phyloP scores from a whole-genome alignment of 2,797 vertebrate genomes.

The Centroberyx gerrardi region DNA sequence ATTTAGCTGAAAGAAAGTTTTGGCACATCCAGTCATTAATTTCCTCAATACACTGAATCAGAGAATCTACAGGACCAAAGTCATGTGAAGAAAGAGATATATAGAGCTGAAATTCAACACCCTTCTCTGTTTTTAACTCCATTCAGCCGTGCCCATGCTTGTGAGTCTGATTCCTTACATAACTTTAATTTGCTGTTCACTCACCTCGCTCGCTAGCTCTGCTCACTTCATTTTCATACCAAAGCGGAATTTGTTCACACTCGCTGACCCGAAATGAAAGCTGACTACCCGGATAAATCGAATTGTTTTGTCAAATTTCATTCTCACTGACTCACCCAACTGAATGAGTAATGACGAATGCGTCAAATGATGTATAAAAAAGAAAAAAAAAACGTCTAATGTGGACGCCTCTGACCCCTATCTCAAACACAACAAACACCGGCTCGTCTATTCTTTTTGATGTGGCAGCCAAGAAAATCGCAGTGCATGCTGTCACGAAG shows the following conservation, averaged over 20 bases:
- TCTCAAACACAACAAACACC: constrained; percentile 51
- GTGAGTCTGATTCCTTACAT: background rate
- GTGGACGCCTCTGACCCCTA: background rate
- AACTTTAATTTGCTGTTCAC: constrained; percentile 1
- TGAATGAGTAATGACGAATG: constrained; percentile 18
- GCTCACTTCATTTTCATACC: constrained; percentile 21
- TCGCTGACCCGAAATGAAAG: constrained; percentile 17
- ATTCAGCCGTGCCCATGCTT: background rate
- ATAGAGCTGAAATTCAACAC: too few relatives aligned
- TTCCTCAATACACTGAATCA: too few relatives aligned
- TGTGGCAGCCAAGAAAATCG: constrained; percentile 63
- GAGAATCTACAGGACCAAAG: too few relatives aligned
- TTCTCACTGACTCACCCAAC: constrained; percentile 1
- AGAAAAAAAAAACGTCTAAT: constrained; percentile 32
- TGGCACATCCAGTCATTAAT: too few relatives aligned
- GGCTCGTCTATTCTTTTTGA: constrained; percentile 39
- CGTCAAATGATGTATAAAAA: constrained; percentile 32
- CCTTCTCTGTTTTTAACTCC: too few relatives aligned
- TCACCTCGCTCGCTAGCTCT: constrained; percentile 7
- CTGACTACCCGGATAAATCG: constrained; percentile 3
- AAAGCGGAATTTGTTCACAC: constrained; percentile 1
- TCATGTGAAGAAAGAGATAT: too few relatives aligned
- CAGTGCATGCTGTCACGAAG: constrained; percentile 43
- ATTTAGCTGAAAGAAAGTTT: too few relatives aligned
- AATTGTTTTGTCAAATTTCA: constrained; percentile 28